Evolutionary conservation across 37 sponge, comb jelly and placozoan species (phyloP).

Genomic region (Agelas oroides): DNA sequence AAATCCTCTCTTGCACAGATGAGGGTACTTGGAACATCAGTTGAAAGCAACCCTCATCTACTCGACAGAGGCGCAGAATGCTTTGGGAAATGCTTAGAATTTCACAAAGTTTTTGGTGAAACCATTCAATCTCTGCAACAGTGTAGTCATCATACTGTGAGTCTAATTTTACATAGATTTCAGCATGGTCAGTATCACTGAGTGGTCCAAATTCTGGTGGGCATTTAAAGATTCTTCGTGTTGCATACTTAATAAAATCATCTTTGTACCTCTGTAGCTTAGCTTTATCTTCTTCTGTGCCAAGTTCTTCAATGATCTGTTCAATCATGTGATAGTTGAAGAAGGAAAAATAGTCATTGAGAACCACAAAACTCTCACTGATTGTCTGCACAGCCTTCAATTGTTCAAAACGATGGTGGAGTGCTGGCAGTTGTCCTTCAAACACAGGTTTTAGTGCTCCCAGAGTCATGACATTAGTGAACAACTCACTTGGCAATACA

Average conservation of each 20-base stretch:
- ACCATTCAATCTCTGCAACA: background rate
- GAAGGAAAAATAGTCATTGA: slow-evolving; percentile 11
- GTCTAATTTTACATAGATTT: background rate
- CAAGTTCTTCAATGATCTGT: background rate
- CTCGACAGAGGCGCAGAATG: background rate
- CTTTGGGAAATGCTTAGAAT: background rate
- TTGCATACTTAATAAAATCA: background rate
- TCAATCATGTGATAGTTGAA: slow-evolving; percentile 7
- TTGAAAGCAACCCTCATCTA: slow-evolving; percentile 10
- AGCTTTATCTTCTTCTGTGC: background rate
- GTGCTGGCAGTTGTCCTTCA: too few species aligned
- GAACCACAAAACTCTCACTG: background rate
- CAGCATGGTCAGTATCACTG: background rate
- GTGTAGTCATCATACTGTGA: background rate
- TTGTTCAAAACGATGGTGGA: too few species aligned
- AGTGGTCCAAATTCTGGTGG: background rate
- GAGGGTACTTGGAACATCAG: background rate
- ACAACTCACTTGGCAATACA: background rate
- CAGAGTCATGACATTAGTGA: too few species aligned
- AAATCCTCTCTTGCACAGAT: background rate
- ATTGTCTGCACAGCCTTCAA: too few species aligned
- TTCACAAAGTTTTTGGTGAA: background rate
- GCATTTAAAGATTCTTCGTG: slow-evolving; percentile 16
- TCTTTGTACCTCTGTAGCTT: background rate
- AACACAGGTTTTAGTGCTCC: too few species aligned